Evolutionary conservation across 2,113 vertebrate genomes (phyloP).

Genomic region (Rhinichthys klamathensis): DNA sequence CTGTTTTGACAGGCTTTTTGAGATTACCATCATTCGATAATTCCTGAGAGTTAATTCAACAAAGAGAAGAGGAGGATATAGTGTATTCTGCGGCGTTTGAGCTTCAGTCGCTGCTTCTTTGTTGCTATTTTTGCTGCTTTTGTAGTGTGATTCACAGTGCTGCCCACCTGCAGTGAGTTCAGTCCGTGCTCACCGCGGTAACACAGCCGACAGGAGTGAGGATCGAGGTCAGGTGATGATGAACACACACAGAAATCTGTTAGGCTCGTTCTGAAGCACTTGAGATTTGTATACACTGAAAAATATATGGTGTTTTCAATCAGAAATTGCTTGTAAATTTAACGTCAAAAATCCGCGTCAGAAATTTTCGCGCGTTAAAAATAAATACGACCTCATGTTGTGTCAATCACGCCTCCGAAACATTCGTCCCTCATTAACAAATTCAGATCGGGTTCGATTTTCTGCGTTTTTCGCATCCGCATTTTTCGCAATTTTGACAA

Average conservation of each 20-base stretch:
- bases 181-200: neutral
- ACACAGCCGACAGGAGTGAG: neutral
- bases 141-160: neutral
- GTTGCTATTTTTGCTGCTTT: conserved; percentile 16
- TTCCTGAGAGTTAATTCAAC: neutral
- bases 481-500: too few relatives aligned
- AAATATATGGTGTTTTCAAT: too few relatives aligned
- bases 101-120: neutral
- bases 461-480: too few relatives aligned
- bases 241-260: neutral
- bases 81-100: neutral
- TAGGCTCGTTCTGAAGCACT: too few relatives aligned
- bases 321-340: neutral
- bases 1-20: neutral
- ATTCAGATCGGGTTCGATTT: too few relatives aligned
- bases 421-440: too few relatives aligned
- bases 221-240: too few relatives aligned
- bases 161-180: conserved; percentile 19
- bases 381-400: too few relatives aligned
- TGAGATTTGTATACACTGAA: neutral
- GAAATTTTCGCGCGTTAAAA: too few relatives aligned
- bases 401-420: too few relatives aligned
- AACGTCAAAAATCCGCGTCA: too few relatives aligned
- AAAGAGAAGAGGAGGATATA: neutral
- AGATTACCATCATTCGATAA: neutral